A percentile compares a stretch with the other conserved stretches of the same genome.
phyloP scores from a whole-genome alignment of 1,140 invertebrate genomes.

The Leptinotarsa undecemlineata region DNA sequence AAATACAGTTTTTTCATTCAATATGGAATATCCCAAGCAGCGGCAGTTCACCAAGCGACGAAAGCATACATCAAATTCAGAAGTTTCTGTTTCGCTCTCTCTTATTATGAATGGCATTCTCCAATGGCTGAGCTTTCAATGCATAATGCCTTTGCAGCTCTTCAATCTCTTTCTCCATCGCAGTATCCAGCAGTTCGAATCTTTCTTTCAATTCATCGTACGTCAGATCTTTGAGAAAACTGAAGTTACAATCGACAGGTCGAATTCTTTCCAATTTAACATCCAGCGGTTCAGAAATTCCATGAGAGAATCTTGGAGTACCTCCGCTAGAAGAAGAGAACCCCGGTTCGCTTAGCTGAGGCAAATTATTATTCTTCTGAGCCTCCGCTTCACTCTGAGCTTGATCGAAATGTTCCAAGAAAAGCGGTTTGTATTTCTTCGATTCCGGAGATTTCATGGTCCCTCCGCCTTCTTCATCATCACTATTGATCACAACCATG shows the following conservation, averaged over 20 bases:
- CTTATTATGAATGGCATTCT: constrained; percentile 90
- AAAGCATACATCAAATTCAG: constrained; percentile 15
- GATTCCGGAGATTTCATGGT: constrained; percentile 85
- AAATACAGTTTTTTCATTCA: no score
- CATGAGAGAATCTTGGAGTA: constrained; percentile 14
- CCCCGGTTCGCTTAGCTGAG: constrained; percentile 1
- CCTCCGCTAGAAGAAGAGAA: constrained; percentile 5
- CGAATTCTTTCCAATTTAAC: constrained; percentile 37
- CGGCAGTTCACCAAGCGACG: no score
- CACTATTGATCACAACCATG: constrained; percentile 90
- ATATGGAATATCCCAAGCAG: no score
- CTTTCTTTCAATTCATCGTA: constrained; percentile 89
- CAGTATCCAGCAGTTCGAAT: constrained; percentile 89
- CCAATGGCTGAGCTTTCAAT: constrained; percentile 95
- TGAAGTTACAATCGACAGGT: constrained; percentile 39
- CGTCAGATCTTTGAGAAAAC: constrained; percentile 64
- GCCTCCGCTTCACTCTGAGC: constrained; percentile 72
- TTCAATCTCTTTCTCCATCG: constrained; percentile 99
- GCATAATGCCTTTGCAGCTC: constrained; percentile 93
- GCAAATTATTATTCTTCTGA: background rate
- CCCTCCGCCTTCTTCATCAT: constrained; percentile 74
- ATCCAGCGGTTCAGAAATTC: constrained; percentile 33
- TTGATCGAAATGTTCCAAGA: constrained; percentile 93
- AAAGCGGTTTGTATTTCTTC: constrained; percentile 85
- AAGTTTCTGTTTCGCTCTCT: constrained; percentile 42